These are phyloP conservation scores for Monomorium pharaonis DNA, from an alignment of 1,140 invertebrate genomes.

Conservation along the genomic window DNA sequence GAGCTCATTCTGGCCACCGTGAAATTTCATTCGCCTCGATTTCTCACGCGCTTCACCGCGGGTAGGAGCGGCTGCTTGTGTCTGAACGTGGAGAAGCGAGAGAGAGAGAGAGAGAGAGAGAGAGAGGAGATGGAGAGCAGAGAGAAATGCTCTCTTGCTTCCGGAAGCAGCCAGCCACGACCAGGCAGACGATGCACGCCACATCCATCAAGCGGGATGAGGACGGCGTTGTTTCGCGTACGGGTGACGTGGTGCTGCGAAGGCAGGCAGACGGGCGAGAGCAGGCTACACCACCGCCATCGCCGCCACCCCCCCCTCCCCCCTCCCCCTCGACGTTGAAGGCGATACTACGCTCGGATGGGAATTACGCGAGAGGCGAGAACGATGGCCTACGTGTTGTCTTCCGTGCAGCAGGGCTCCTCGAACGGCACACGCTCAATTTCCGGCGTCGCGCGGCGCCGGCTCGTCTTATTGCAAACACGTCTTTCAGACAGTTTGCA, in stretches of 20 bases:
- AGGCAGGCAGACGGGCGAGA: too few relatives aligned
- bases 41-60: conserved; percentile 36
- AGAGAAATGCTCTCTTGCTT: conserved; percentile 20
- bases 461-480: conserved; percentile 17
- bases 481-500: background rate
- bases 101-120: background rate
- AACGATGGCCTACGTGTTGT: conserved; percentile 60
- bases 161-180: conserved; percentile 66
- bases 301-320: background rate
- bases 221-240: conserved; percentile 68
- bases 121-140: background rate
- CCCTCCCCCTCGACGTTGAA: conserved; percentile 13
- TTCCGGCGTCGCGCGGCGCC: background rate
- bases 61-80: conserved; percentile 21
- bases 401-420: background rate
- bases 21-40: conserved; percentile 55
- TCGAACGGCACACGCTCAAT: conserved; percentile 45
- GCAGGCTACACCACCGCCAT: background rate
- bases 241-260: conserved; percentile 63
- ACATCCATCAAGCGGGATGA: conserved; percentile 75
- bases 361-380: conserved; percentile 66
- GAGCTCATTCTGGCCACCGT: conserved; percentile 31
- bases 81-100: background rate
- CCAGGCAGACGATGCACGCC: conserved; percentile 58
- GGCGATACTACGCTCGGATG: conserved; percentile 59